Percentiles rank a stretch among this genome's conserved stretches.
phyloP scores from a whole-genome alignment of 2,797 vertebrate species.

The Mus spretus region DNA sequence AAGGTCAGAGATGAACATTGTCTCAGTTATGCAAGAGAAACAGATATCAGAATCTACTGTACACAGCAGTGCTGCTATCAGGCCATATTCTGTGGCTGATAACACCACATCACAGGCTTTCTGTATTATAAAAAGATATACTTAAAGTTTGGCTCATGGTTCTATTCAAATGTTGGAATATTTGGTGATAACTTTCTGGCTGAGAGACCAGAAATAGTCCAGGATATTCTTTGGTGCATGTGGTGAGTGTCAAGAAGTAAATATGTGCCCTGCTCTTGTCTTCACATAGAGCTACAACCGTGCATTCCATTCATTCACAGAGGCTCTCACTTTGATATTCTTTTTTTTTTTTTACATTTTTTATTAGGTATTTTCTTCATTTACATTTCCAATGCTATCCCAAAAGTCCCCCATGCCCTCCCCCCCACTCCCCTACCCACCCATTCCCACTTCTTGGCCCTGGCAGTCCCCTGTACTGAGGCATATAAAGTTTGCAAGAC shows the following conservation, averaged over 20 bases:
- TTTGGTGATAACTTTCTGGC: neutral
- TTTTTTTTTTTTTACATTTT: no score
- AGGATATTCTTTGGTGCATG: rapidly evolving
- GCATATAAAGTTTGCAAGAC: no score
- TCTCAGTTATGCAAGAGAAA: neutral
- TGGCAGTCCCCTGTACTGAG: no score
- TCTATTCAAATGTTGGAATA: neutral
- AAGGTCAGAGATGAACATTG: neutral
- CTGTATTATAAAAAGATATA: neutral
- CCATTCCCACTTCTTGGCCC: no score
- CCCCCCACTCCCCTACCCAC: no score
- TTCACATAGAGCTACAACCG: neutral
- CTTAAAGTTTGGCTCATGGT: neutral
- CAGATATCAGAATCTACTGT: neutral
- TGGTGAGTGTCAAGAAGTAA: neutral
- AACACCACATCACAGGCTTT: neutral
- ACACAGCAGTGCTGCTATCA: neutral
- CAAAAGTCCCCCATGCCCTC: no score
- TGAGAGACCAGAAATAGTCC: neutral
- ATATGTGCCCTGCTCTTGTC: neutral
- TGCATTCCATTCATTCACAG: neutral
- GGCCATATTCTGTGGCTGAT: neutral
- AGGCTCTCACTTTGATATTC: neutral
- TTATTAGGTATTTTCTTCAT: no score
- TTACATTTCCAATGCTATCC: no score